These are phyloP conservation scores for Phyllostomus discolor DNA, from an alignment of 2,113 vertebrate species.

Conservation along the genomic window DNA sequence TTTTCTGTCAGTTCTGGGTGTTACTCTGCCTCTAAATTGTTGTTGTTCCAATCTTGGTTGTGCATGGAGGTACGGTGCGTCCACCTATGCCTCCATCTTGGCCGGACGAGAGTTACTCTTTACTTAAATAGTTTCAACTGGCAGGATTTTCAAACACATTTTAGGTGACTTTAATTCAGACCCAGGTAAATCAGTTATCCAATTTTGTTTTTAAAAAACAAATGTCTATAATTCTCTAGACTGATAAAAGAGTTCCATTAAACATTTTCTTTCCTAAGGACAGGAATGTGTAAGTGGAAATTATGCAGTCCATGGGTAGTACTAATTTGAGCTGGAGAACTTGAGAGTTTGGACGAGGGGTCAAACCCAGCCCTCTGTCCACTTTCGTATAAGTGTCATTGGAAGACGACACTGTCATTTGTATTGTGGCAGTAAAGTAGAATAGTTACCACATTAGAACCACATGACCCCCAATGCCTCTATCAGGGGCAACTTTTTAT, in stretches of 20 bases:
- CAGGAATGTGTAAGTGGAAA: background rate
- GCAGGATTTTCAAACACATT: background rate
- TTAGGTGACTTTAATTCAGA: background rate
- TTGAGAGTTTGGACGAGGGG: background rate
- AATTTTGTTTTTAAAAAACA: background rate
- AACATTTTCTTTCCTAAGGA: background rate
- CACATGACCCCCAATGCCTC: background rate
- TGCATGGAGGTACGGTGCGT: too few species aligned
- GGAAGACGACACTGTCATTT: background rate
- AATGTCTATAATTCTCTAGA: background rate
- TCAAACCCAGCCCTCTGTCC: background rate
- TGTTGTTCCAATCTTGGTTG: too few species aligned
- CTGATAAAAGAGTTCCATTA: background rate
- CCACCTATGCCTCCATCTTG: too few species aligned
- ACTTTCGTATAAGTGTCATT: background rate
- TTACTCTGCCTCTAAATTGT: too few species aligned
- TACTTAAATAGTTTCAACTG: background rate
- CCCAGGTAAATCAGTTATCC: background rate
- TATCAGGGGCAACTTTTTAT: background rate
- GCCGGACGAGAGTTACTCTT: background rate
- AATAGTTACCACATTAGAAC: background rate
- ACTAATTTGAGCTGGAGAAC: background rate
- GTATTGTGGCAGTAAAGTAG: background rate
- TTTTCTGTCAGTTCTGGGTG: too few species aligned
- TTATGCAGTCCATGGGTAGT: background rate